Base-by-base conservation (phyloP, 2,797 vertebrate species). In the Geotria australis region DNA sequence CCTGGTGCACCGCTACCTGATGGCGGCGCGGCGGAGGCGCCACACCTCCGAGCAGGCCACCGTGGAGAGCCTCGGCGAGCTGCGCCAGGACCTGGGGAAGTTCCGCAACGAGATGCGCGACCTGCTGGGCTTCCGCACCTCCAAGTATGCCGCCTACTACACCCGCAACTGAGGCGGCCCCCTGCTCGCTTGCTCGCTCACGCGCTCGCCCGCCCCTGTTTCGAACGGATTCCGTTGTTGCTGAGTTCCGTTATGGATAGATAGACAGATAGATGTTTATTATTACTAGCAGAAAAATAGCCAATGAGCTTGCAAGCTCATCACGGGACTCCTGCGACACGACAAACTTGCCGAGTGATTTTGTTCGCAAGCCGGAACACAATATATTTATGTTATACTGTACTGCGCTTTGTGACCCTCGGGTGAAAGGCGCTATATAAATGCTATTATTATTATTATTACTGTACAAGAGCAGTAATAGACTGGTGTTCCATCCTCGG, bases 121-220 rank as follows among this genome's bases (percentile, higher is more conserved):
- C 69, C 73, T 98, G 62, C 78, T 98, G 61, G 91, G 91, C 53
- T 98, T 98, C 68, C 78, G 88, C 65, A 98, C 91, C 58, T 93
- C 91, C 61, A 98, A 98, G 72, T 98, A 98, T 12, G 88, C 86
- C 63, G 94, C 95, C 86, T 94, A 94, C 70, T 95, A 95, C 66
- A 85, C 85, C 48, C 76, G 91, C 75, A 98, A 79, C 70, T 95
- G 75, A 73, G 61, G 62, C 10, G 12, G 13, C 14, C 46, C 58
- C 11, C 9, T 14, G 10, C 8, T 13, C 48, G 56, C 10, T 46
- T 12, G 14, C 5, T 53, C 56, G 14, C n/a, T 46, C 15, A 13
- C 6, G 9, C n/a, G 14, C 58, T 46, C 8, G 48, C 11, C n/a
- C n/a, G n/a, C n/a, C n/a, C n/a, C n/a, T n/a, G n/a, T n/a, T 12